A percentile compares a stretch with the other conserved stretches of the same genome.
Conservation (phyloP, 2,888 invertebrate genomes). For the Lepidochitona cinerea region DNA sequence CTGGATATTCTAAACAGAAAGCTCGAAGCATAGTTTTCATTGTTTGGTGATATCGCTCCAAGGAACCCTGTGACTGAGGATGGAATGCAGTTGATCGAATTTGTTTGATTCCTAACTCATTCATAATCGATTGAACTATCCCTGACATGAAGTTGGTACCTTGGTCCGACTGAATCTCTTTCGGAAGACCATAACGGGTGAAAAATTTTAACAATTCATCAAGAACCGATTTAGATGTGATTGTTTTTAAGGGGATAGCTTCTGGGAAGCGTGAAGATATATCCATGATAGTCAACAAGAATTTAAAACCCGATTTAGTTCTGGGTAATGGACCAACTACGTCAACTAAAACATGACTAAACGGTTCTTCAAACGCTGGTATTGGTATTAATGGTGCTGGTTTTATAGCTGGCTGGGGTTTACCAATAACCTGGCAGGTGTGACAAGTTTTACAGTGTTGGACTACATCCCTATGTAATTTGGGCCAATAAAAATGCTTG, state of each 20-base stretch:
- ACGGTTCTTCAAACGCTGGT: constrained; percentile 17
- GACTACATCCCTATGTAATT: constrained; percentile 11
- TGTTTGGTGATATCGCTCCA: background rate
- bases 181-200: constrained; percentile 12
- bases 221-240: background rate
- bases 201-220: constrained; percentile 6
- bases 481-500: constrained; percentile 16
- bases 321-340: constrained; percentile 18
- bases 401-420: background rate
- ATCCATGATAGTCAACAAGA: constrained; percentile 19
- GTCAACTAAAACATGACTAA: constrained; percentile 1
- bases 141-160: constrained; percentile 14
- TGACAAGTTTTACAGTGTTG: constrained; percentile 14
- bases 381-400: constrained; percentile 11
- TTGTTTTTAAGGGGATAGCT: constrained; percentile 17
- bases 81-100: constrained; percentile 13
- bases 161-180: constrained; percentile 14
- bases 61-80: constrained; percentile 14
- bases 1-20: background rate
- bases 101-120: constrained; percentile 14
- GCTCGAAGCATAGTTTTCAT: background rate
- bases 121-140: constrained; percentile 10
- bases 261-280: constrained; percentile 16
- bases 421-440: constrained; percentile 14
- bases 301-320: constrained; percentile 13